These are phyloP conservation scores for Phocoena phocoena DNA, from an alignment of 2,113 vertebrate genomes.

Conservation along the genomic window DNA sequence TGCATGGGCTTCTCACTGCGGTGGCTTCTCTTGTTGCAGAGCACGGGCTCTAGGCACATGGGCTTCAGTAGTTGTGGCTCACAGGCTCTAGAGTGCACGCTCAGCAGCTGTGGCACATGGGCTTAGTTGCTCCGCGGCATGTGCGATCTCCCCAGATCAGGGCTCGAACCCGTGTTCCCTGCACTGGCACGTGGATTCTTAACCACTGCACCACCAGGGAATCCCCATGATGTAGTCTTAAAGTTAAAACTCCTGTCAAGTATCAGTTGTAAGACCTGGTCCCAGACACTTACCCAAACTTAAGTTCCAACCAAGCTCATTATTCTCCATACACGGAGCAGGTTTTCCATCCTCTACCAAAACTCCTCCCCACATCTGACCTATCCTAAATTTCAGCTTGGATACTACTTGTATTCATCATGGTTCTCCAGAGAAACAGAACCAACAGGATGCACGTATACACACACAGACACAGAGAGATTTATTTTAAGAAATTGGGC, in stretches of 20 bases:
- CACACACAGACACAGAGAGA: background rate
- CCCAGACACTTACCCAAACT: background rate
- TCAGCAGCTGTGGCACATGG: no score
- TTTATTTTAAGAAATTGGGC: background rate
- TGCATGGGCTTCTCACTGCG: no score
- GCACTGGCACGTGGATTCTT: no score
- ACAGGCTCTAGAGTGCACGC: no score
- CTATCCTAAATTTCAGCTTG: background rate
- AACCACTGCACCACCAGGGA: no score
- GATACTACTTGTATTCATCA: background rate
- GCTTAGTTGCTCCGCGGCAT: no score
- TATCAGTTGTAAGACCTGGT: background rate
- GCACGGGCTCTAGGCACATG: no score
- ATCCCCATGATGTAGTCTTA: background rate
- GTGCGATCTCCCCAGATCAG: no score
- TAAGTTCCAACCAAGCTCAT: background rate
- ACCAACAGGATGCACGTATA: background rate
- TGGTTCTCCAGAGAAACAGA: slow-evolving; percentile 1
- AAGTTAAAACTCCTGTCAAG: background rate
- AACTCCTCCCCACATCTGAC: background rate
- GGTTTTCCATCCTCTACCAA: background rate
- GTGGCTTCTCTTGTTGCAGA: no score
- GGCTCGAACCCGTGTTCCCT: no score
- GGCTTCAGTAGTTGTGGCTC: no score
- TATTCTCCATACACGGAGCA: background rate